Percentiles rank a stretch among this genome's conserved stretches.
phyloP scores from a whole-genome alignment of 1,140 invertebrate genomes.

The Drosophila leontia region DNA sequence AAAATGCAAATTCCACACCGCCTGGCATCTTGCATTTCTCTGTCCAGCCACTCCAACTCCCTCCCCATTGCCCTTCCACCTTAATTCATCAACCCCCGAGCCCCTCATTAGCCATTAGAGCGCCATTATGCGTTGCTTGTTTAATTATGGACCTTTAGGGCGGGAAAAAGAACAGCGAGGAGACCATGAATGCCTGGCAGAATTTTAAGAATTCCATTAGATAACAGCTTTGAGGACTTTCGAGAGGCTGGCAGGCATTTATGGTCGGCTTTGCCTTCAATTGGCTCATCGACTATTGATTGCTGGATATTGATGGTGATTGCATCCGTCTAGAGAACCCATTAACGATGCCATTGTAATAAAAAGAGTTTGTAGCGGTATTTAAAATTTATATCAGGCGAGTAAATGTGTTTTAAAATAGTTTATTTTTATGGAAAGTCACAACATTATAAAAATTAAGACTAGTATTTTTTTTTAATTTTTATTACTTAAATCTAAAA shows the following conservation, averaged over 20 bases:
- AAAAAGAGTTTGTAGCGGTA: no score
- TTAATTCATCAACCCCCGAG: not conserved
- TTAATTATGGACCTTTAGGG: slow-evolving; percentile 66
- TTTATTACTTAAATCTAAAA: not conserved
- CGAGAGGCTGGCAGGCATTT: slow-evolving; percentile 16
- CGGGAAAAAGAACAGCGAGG: not conserved
- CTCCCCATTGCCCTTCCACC: not conserved
- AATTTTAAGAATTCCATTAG: slow-evolving; percentile 47
- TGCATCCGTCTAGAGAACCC: slow-evolving; percentile 16
- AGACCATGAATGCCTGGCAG: slow-evolving; percentile 8
- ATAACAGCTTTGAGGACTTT: slow-evolving; percentile 50
- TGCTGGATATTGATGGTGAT: slow-evolving; percentile 30
- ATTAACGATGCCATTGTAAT: slow-evolving; percentile 30
- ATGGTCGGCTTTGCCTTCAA: slow-evolving; percentile 29
- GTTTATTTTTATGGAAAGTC: not conserved
- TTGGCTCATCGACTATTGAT: slow-evolving; percentile 46
- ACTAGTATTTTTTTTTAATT: no score
- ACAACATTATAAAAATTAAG: no score
- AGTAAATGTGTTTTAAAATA: not conserved
- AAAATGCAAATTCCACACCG: slow-evolving; percentile 72
- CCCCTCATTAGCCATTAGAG: slow-evolving; percentile 77
- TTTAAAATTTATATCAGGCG: not conserved
- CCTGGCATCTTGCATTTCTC: slow-evolving; percentile 33
- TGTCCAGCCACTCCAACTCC: not conserved
- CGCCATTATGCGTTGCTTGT: slow-evolving; percentile 75